Base-by-base conservation (phyloP, 2,797 vertebrate genomes). In the Hippoglossus hippoglossus region DNA sequence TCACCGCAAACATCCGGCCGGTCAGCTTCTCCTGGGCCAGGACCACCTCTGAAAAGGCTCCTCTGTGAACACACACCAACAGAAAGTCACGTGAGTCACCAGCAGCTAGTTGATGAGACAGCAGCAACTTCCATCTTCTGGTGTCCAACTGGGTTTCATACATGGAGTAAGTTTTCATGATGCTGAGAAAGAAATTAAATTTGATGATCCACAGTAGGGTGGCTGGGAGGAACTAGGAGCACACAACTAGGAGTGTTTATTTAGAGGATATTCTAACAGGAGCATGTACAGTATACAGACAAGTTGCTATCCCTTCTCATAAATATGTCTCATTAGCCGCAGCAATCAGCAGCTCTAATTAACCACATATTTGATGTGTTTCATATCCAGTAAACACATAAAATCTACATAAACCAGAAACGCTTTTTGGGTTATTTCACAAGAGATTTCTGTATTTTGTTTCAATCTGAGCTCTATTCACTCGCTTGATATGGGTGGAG, bases 21-120 rank as follows among this genome's bases (percentile, higher is more conserved):
- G 94, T 97, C 0, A 95, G 92, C 87, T 93, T 95, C 86, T 99
- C 96, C 92, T 99, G 96, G 0, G 98, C 97, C 90, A 99, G 80
- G 71, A 99, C 96, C 77, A 99, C 98, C 94, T 99, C 98, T 0
- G 97, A 99, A 92, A 99, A 99, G 0, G 97, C 98, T 54, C 98
- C 98, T 1, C 97, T 98, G 92, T 21, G 7, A 62, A 85, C 26
- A 79, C 46, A 74, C n/a, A 10, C 47, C 0, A 54, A 41, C 36
- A 46, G 11, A 44, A 58, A 21, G 22, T 18, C 39, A 54, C 0
- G 22, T 73, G 8, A 63, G 41, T 61, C 26, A 55, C 10, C 13
- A 18, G 44, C 16, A 25, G 34, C 22, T 39, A 1, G 3, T 18
- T 53, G 34, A 16, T 6, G n/a, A 19, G 55, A 53, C 2, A 34